Percentiles rank a stretch among this genome's conserved stretches.
These are phyloP conservation scores for Choloepus didactylus DNA, from an alignment of 2,797 vertebrate species.

Conservation along the genomic window DNA sequence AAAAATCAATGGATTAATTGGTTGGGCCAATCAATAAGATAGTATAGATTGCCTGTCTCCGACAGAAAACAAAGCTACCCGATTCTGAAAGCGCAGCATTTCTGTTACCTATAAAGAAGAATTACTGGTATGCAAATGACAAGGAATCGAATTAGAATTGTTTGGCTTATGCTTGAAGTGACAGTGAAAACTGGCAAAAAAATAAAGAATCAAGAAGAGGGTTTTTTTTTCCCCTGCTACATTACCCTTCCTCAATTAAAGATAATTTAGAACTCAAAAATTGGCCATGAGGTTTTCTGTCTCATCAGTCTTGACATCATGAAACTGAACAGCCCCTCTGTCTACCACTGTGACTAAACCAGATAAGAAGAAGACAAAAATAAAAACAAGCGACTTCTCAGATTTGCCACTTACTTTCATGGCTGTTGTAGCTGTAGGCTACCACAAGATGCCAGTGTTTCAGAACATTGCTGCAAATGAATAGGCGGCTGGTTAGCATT, in stretches of 20 bases:
- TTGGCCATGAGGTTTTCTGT: not conserved
- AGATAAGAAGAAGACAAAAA: not conserved
- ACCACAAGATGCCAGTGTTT: not conserved
- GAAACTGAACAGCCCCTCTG: not conserved
- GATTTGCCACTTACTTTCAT: not conserved
- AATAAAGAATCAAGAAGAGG: no score
- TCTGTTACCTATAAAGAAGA: conserved; percentile 61
- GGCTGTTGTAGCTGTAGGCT: not conserved
- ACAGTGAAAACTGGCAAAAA: not conserved
- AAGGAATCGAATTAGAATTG: not conserved
- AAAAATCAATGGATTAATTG: conserved; percentile 73
- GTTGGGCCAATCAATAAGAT: conserved; percentile 62
- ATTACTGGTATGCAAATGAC: conserved; percentile 7
- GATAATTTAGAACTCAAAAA: not conserved
- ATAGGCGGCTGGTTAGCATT: not conserved
- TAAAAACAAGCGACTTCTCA: not conserved
- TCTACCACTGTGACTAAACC: not conserved
- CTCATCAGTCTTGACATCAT: conserved; percentile 11
- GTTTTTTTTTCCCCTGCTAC: not conserved
- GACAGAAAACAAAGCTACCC: conserved; percentile 58
- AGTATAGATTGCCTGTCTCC: conserved; percentile 11
- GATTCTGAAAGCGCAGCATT: conserved; percentile 57
- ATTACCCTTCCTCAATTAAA: not conserved
- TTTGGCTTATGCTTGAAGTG: not conserved
- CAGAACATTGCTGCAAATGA: not conserved